Conservation (phyloP, 2,113 vertebrate species). For the Heterotis niloticus region DNA sequence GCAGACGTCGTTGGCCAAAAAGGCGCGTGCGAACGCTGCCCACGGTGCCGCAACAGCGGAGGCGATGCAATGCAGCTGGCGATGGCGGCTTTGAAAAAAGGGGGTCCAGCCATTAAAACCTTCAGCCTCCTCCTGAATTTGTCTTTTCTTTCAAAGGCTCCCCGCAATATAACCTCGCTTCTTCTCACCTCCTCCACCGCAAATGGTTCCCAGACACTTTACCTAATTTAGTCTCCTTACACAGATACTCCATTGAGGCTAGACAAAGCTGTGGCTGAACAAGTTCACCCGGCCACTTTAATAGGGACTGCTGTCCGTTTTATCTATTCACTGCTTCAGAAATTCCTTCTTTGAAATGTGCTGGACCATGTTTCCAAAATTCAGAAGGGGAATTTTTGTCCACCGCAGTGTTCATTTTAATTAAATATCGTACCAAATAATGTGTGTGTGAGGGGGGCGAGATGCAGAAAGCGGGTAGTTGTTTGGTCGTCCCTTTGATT, state of each 20-base stretch:
- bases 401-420: slow-evolving; percentile 4
- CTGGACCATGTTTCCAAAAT: not conserved
- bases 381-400: not conserved
- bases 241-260: not conserved
- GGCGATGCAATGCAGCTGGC: slow-evolving; percentile 21
- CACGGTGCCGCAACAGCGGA: not conserved
- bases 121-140: not conserved
- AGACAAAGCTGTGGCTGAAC: not conserved
- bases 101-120: slow-evolving; percentile 3
- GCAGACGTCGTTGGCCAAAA: not conserved
- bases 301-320: not conserved
- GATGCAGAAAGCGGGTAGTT: not conserved
- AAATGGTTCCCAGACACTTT: slow-evolving; percentile 20
- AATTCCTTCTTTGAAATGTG: not conserved
- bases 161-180: not conserved
- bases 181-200: not conserved
- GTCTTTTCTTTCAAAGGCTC: slow-evolving; percentile 10
- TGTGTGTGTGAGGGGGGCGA: not conserved
- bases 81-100: not conserved
- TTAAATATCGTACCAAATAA: slow-evolving; percentile 18
- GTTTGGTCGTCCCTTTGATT: not conserved
- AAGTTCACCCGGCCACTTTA: slow-evolving; percentile 11
- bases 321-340: slow-evolving; percentile 12
- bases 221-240: slow-evolving; percentile 24
- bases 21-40: not conserved